phyloP scores from a whole-genome alignment of 1,140 invertebrate species.

The Penaeus japonicus region DNA sequence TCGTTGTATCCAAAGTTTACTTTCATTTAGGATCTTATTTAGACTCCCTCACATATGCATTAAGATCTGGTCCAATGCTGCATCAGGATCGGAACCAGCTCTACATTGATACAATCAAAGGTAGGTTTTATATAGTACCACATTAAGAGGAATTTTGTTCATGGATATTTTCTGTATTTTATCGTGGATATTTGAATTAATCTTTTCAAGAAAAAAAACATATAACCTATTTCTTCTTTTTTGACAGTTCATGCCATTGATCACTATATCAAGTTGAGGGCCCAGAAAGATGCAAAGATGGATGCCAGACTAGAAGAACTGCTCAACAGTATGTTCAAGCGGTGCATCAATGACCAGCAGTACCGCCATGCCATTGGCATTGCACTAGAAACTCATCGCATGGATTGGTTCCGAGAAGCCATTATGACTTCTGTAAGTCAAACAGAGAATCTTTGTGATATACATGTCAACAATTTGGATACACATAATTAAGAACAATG shows the following conservation, averaged over 20 bases:
- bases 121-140: constrained; percentile 64
- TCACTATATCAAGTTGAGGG: constrained; percentile 87
- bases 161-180: neutral
- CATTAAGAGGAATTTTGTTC: neutral
- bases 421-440: constrained; percentile 83
- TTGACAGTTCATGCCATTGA: constrained; percentile 89
- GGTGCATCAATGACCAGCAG: constrained; percentile 90
- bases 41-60: constrained; percentile 92
- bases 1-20: constrained; percentile 98
- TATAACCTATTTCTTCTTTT: constrained; percentile 38
- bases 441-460: neutral
- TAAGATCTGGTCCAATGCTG: constrained; percentile 91
- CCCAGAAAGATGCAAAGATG: constrained; percentile 72
- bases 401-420: constrained; percentile 93
- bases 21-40: constrained; percentile 97
- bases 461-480: too few relatives aligned
- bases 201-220: neutral
- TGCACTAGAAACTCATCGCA: constrained; percentile 91
- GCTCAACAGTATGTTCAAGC: constrained; percentile 95
- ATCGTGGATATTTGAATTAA: neutral
- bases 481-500: too few relatives aligned
- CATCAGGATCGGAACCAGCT: constrained; percentile 92
- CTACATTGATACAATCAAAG: constrained; percentile 96
- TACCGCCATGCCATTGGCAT: constrained; percentile 93
- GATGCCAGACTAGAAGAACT: constrained; percentile 91